Percentiles rank a stretch among this genome's conserved stretches.
Evolutionary conservation across 2,113 vertebrate genomes (phyloP).

Genomic region (Oreocharis arfaki): DNA sequence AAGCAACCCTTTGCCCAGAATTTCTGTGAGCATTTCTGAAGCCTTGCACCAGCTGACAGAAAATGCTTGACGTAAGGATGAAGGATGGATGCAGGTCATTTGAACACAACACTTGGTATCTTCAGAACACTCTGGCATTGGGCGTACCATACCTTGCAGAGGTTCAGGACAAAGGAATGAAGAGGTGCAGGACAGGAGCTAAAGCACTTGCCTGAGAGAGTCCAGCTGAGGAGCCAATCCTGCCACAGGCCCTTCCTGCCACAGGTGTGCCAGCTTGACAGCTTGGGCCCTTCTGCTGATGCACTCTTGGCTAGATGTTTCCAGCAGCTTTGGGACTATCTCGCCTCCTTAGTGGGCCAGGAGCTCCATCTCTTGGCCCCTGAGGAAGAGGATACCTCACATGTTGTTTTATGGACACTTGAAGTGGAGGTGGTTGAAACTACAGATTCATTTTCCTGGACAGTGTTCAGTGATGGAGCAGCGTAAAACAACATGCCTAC

Average conservation of each 20-base stretch:
- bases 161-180: not conserved
- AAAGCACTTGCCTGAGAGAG: not conserved
- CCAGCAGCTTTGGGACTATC: not conserved
- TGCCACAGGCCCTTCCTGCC: not conserved
- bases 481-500: not conserved
- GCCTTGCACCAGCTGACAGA: not conserved
- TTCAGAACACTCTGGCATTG: not conserved
- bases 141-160: not conserved
- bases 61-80: not conserved
- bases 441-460: not conserved
- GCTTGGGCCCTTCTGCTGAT: not conserved
- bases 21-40: not conserved
- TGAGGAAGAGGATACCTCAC: not conserved
- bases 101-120: not conserved
- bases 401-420: not conserved
- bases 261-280: not conserved
- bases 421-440: not conserved
- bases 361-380: not conserved
- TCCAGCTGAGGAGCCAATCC: not conserved
- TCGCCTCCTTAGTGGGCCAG: not conserved
- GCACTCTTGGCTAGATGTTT: not conserved
- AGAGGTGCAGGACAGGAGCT: not conserved
- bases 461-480: not conserved
- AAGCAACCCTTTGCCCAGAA: not conserved
- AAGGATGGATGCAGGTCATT: not conserved